A percentile compares a stretch with the other conserved stretches of the same genome.
Conservation (phyloP, 2,797 vertebrate genomes). For the Calcarius lapponicus region DNA sequence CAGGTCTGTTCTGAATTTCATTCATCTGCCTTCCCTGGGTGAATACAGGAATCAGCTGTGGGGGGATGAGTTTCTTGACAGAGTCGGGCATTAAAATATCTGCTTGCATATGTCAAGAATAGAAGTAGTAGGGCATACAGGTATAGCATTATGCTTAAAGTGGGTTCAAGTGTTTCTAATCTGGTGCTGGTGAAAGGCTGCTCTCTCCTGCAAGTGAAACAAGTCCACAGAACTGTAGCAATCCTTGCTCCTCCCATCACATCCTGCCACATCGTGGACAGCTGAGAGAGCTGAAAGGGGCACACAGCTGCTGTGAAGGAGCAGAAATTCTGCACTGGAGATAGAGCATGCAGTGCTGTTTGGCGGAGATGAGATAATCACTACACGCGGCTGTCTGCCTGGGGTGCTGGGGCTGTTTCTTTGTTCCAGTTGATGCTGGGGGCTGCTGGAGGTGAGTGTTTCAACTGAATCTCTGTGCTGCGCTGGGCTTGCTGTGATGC, state of each 20-base stretch:
- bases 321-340: background rate
- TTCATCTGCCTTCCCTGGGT: background rate
- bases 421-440: background rate
- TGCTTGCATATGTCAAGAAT: background rate
- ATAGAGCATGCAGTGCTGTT: accelerated
- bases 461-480: background rate
- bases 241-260: conserved; percentile 36
- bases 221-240: background rate
- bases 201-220: background rate
- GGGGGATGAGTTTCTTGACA: background rate
- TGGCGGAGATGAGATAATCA: background rate
- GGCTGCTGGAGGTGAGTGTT: conserved; percentile 24
- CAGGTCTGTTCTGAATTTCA: background rate
- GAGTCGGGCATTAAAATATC: background rate
- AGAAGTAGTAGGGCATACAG: background rate
- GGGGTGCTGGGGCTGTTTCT: background rate
- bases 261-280: background rate
- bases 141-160: background rate
- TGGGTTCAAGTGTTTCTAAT: background rate
- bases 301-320: background rate
- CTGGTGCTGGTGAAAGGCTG: background rate
- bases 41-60: background rate
- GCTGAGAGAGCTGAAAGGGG: background rate
- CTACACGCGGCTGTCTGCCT: accelerated
- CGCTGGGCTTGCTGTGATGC: background rate